Conservation (phyloP, 2,113 vertebrate genomes). For the Odontophorus gujanensis region DNA sequence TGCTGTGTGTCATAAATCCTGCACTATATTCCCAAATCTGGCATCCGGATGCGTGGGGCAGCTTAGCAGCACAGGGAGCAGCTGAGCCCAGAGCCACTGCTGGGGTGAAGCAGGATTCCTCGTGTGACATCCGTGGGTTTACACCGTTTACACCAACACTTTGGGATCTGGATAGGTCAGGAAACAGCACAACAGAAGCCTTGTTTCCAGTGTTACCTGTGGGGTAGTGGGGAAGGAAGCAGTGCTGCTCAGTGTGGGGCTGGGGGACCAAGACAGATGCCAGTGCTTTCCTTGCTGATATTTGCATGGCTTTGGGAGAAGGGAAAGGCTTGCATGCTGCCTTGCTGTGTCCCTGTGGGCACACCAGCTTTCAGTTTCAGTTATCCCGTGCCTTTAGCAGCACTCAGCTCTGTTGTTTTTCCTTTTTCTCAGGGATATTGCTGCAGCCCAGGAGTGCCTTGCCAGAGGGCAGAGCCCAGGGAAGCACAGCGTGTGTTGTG, state of each 20-base stretch:
- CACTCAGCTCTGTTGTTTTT: not conserved
- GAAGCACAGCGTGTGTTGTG: fast-evolving
- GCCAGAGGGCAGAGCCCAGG: not conserved
- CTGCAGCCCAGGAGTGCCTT: not conserved
- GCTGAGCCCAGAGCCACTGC: not conserved
- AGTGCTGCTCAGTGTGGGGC: fast-evolving
- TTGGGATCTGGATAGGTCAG: not conserved
- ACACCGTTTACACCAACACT: fast-evolving
- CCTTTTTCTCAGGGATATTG: not conserved
- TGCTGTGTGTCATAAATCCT: not conserved
- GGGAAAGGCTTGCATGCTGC: not conserved
- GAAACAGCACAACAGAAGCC: not conserved
- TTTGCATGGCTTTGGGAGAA: fast-evolving
- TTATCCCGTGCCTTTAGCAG: not conserved
- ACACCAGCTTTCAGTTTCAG: not conserved
- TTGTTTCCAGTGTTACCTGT: fast-evolving
- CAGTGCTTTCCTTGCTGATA: fast-evolving
- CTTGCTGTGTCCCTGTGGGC: not conserved
- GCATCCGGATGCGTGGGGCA: fast-evolving
- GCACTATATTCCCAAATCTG: fast-evolving
- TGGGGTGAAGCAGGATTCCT: fast-evolving
- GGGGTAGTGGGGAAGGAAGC: fast-evolving
- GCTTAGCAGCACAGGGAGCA: not conserved
- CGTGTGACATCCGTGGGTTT: fast-evolving
- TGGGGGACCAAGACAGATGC: not conserved